A percentile compares a stretch with the other conserved stretches of the same genome.
Evolutionary conservation across 2,888 invertebrate species (phyloP).

Genomic region (Halictus quadricinctus): DNA sequence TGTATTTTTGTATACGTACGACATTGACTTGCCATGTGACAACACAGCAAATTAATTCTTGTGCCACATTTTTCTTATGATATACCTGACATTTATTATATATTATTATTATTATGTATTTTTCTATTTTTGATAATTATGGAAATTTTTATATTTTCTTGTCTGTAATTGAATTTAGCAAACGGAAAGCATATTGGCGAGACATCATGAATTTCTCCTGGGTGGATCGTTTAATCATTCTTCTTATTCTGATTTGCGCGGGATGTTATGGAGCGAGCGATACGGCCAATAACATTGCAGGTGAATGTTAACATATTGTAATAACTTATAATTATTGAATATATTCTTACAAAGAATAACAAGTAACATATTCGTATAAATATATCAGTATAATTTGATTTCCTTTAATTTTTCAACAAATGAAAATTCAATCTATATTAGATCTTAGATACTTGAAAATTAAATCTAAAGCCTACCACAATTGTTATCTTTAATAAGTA

Average conservation of each 20-base stretch:
- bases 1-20: not conserved
- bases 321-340: not conserved
- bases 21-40: not conserved
- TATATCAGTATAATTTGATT: no score
- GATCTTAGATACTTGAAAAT: not conserved
- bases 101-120: not conserved
- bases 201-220: slow-evolving; percentile 28
- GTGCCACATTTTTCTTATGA: not conserved
- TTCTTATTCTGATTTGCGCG: slow-evolving; percentile 7
- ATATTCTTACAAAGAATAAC: not conserved
- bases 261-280: not conserved
- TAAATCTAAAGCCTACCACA: not conserved
- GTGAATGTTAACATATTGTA: slow-evolving; percentile 4
- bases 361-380: not conserved
- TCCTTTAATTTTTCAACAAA: no score
- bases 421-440: not conserved
- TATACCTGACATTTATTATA: not conserved
- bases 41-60: not conserved
- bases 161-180: not conserved
- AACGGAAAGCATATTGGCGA: not conserved
- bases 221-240: not conserved
- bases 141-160: not conserved
- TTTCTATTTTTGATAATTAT: not conserved
- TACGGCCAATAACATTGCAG: slow-evolving; percentile 1
- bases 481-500: not conserved